Base-by-base conservation (phyloP, 1,140 invertebrate species). In the Saccostrea glomerata region DNA sequence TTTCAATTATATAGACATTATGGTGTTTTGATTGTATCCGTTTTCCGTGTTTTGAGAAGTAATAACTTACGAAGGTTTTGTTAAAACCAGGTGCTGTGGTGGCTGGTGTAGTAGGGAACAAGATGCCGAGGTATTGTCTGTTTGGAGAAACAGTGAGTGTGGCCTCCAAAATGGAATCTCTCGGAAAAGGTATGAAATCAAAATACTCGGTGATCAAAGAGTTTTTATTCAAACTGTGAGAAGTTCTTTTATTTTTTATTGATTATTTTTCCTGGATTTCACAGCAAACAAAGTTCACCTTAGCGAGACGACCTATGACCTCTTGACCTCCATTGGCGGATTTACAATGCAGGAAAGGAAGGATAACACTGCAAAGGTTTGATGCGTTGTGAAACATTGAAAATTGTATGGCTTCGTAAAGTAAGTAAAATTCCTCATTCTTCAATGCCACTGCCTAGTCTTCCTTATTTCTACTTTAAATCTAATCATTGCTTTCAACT, bases 91-190 rank as follows among this genome's bases (percentile, higher is more conserved):
- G 97, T 20, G 97, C 97, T 0, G 97, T 97, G 55, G 98, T 98
- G 93, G 97, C 98, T 0, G 98, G 98, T 0, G 97, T 99, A 9
- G 98, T 99, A 6, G 98, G 98, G 0, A 97, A 97, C 86, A 98
- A 98, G 95, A 98, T 98, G 97, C 98, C 98, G 0, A 97, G 98
- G 90, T 98, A 98, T 93, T 98, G 98, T 93, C 95, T 98, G 0
- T 98, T 98, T 91, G 98, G 98, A 0, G 98, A 98, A 92, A 98
- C 98, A 0, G 90, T 93, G 15, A 91, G 87, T 54, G 91, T 92
- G 0, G 91, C 92, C 0, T 87, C 89, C 7, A 92, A 89, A 84
- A 93, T 93, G 92, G 92, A 93, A 86, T 92, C 92, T 0, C 70
- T 89, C 9, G 90, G 90, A 47, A 88, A 88, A 88, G 87, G 90